Base-by-base conservation (phyloP, 2,888 invertebrate genomes). In the Lasius platythorax region DNA sequence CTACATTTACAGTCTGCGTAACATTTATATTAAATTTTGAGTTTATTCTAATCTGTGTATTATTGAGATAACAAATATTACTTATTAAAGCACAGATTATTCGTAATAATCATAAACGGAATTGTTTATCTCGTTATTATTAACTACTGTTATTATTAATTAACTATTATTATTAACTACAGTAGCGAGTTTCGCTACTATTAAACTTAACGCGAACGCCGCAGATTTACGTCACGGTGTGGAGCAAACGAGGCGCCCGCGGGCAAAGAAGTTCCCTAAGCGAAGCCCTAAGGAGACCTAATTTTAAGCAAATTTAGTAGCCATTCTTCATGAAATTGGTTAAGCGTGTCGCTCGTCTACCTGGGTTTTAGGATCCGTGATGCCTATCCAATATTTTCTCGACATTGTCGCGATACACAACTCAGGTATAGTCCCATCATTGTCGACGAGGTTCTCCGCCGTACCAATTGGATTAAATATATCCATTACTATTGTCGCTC, bases 381-480 rank as follows among this genome's bases (percentile, higher is more conserved):
- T 90, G 93, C 91, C 93, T 93, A 93, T 93, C 92, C 92, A 92
- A 93, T 92, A 93, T 93, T 92, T 23, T 84, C 86, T 84, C 82
- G 87, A 90, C 89, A 93, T 93, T 93, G 93, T 93, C 88, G 87
- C 88, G 86, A 74, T 66, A 66, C 70, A 43, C 70, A 43, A 68
- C 75, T 83, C 81, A 82, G 87, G 82, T 84, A 85, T 64, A 61
- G 64, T 67, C 82, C 30, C 78, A 70, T 87, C 89, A 90, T 91
- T 91, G 91, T 92, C 67, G 85, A 82, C 85, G 82, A 76, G 85
- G 43, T 37, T 2, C 87, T 87, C 88, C 87, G 82, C 88, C 87
- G 84, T 79, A 91, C 91, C 94, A 95, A 95, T 95, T 95, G 94
- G 94, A 95, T 95, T 95, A 95, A 94, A 94, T 88, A 92, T 94